A percentile compares a stretch with the other conserved stretches of the same genome.
Evolutionary conservation across 30 jellyfish, hydroid and myxozoan genomes (phyloP).

Genomic region (Hydractinia echinata): DNA sequence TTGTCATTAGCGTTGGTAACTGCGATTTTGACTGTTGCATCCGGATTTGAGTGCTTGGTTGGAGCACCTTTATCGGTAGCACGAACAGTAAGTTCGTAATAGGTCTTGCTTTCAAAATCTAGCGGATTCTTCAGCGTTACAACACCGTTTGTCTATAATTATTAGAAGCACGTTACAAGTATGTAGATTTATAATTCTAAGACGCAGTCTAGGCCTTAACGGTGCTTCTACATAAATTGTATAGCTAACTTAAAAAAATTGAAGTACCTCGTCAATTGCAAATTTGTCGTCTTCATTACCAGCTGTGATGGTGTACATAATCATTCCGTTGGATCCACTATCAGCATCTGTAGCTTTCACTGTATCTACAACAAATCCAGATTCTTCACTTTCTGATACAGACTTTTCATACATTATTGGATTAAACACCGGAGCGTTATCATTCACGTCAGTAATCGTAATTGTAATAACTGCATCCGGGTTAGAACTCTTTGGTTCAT

Average conservation of each 20-base stretch:
- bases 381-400: not conserved
- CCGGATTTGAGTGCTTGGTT: not conserved
- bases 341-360: not conserved
- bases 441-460: slow-evolving; percentile 51
- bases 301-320: not conserved
- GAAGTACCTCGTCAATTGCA: not conserved
- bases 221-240: no score
- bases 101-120: not conserved
- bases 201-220: no score
- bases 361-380: slow-evolving; percentile 2
- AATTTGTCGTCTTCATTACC: slow-evolving; percentile 4
- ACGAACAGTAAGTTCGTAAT: slow-evolving; percentile 4
- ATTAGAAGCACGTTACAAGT: no score
- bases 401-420: slow-evolving; percentile 5
- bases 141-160: not conserved
- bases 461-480: slow-evolving; percentile 26
- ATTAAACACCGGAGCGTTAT: slow-evolving; percentile 53
- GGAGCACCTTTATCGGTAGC: slow-evolving; percentile 10
- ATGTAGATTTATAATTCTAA: no score
- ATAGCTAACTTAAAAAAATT: not conserved
- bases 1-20: not conserved
- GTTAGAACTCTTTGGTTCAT: not conserved
- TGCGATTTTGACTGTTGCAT: slow-evolving; percentile 29
- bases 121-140: not conserved
- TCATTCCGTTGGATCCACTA: not conserved